Conservation (phyloP, 2,797 vertebrate species). For the Chanos chanos region DNA sequence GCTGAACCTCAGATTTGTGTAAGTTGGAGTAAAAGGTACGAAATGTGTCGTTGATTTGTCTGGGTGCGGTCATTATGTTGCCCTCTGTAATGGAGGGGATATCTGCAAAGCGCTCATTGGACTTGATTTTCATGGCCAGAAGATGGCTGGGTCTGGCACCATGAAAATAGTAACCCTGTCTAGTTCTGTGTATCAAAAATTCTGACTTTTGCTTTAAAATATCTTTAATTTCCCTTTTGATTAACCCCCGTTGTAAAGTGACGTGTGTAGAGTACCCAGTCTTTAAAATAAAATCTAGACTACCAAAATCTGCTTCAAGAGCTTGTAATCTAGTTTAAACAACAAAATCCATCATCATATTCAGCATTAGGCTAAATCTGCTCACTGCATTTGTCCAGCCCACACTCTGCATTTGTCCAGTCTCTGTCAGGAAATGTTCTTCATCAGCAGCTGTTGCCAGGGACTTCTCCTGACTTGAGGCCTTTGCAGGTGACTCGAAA, state of each 20-base stretch:
- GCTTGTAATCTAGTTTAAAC: background rate
- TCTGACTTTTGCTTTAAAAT: background rate
- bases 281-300: background rate
- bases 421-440: too few relatives aligned
- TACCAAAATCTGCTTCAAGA: background rate
- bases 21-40: background rate
- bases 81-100: background rate
- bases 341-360: too few relatives aligned
- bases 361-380: too few relatives aligned
- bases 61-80: background rate
- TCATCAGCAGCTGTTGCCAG: background rate
- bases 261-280: background rate
- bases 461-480: background rate
- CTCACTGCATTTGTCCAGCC: too few relatives aligned
- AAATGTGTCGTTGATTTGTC: background rate
- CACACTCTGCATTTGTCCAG: too few relatives aligned
- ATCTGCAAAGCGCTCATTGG: background rate
- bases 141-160: background rate
- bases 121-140: background rate
- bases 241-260: background rate
- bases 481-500: background rate
- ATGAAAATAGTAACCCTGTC: background rate
- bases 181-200: background rate
- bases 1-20: background rate
- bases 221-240: background rate